A percentile compares a stretch with the other conserved stretches of the same genome.
Conservation (phyloP, 2,113 vertebrate genomes). For the Diphyllodes magnificus region DNA sequence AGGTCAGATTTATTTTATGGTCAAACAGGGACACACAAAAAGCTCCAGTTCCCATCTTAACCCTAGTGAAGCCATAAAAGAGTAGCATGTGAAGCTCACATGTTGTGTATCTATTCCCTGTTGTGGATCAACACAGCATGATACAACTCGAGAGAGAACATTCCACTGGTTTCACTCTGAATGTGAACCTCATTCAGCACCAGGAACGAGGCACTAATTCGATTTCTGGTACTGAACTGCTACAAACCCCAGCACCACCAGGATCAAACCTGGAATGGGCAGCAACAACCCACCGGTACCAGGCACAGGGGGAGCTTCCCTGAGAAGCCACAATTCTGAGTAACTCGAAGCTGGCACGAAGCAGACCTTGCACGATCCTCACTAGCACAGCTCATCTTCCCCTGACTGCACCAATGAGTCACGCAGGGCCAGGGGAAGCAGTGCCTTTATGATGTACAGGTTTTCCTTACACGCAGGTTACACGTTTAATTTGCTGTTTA, state of each 20-base stretch:
- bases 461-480: background rate
- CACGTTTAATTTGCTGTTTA: background rate
- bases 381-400: background rate
- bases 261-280: background rate
- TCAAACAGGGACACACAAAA: background rate
- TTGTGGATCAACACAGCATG: background rate
- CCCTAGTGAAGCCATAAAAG: background rate
- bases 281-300: accelerated
- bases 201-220: background rate
- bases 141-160: background rate
- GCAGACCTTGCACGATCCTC: background rate
- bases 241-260: background rate
- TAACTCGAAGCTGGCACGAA: background rate
- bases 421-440: background rate
- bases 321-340: accelerated
- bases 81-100: background rate
- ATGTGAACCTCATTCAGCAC: accelerated
- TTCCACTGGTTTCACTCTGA: background rate
- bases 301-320: background rate
- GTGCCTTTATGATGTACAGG: background rate
- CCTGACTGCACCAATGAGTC: background rate
- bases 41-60: accelerated
- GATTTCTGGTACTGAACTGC: background rate
- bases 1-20: background rate
- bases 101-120: background rate